Evolutionary conservation across 2,888 invertebrate species (phyloP).

Genomic region (Asteroscopus sphinx): DNA sequence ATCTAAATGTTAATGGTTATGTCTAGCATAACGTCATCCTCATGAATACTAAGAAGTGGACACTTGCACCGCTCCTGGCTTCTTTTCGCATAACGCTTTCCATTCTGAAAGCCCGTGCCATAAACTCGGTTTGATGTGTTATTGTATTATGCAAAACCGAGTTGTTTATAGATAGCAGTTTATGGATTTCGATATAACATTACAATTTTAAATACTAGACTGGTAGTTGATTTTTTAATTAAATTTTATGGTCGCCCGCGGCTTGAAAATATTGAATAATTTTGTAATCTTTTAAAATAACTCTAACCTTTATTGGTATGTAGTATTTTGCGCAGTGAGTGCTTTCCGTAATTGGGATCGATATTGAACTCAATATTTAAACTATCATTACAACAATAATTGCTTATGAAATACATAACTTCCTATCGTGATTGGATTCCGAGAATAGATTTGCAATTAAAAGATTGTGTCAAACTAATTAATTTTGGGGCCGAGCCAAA

Average conservation of each 20-base stretch:
- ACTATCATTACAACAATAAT: conserved; percentile 5
- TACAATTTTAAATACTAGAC: conserved; percentile 59
- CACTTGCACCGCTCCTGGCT: conserved; percentile 81
- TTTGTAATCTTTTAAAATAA: conserved; percentile 45
- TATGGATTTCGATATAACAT: conserved; percentile 57
- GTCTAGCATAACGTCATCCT: conserved; percentile 71
- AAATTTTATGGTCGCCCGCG: conserved; percentile 48
- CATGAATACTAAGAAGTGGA: conserved; percentile 78
- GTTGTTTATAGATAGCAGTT: conserved; percentile 67
- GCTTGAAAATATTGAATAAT: conserved; percentile 49
- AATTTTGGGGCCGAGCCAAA: too few relatives aligned
- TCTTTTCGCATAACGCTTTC: conserved; percentile 69
- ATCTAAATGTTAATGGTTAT: conserved; percentile 59
- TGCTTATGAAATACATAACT: neutral
- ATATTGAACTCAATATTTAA: conserved; percentile 29
- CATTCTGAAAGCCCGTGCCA: conserved; percentile 63
- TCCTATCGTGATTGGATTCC: conserved; percentile 2
- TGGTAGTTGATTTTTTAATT: conserved; percentile 58
- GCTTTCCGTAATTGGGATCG: conserved; percentile 24
- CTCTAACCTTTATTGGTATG: conserved; percentile 34
- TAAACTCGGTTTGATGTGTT: conserved; percentile 71
- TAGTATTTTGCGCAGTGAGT: conserved; percentile 28
- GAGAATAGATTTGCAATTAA: too few relatives aligned
- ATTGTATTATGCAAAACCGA: conserved; percentile 74
- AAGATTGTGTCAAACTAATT: too few relatives aligned